Evolutionary conservation across 2,797 vertebrate species (phyloP), one percentile per base, ranked within the genome.

Genomic region (Onychomys leucogaster): DNA sequence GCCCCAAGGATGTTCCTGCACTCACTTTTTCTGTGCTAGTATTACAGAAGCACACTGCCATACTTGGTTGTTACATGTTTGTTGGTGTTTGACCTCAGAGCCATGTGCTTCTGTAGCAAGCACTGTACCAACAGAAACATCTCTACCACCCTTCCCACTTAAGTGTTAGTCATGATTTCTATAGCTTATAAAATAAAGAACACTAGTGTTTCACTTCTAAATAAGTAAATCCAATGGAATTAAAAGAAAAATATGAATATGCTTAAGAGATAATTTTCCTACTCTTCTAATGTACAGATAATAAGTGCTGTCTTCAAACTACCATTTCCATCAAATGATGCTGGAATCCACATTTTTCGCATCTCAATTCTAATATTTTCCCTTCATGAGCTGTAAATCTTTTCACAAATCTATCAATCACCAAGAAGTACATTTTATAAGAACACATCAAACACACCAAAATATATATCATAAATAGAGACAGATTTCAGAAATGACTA

Each of bases 1-100:
- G 1, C 34, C 5, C 5, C 25, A 4, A 2, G 14, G 67, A 37
- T 25, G 34, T 0, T 2, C 5, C 23, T 29, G 1, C 25, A 27
- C 29, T 14, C n/a, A 87, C 14, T 1, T n/a, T 55, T 2, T 37
- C 49, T 55, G 1, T 41, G 23, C 34, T 71, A 19, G 67, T 13
- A 57, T 55, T 71, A 29, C 23, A 87, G 23, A 87, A 29, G 67
- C 85, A 71, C 5, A 57, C 6, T 55, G 43, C 46, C 19, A 65
- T 34, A 13, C 10, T 25, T 57, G 78, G 21, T 1, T 37, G 43
- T 55, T 71, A 37, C 7, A 27, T 85, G 43, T 67, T 43, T 61
- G 8, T 16, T 41, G n/a, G 37, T 43, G 37, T 41, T 29, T 14
- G 55, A 59, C 43, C 59, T 32, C 5, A 43, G 37, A 43, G 21